These are phyloP conservation scores for Chrysotoxum bicinctum DNA, from an alignment of 2,888 invertebrate species.

Conservation along the genomic window DNA sequence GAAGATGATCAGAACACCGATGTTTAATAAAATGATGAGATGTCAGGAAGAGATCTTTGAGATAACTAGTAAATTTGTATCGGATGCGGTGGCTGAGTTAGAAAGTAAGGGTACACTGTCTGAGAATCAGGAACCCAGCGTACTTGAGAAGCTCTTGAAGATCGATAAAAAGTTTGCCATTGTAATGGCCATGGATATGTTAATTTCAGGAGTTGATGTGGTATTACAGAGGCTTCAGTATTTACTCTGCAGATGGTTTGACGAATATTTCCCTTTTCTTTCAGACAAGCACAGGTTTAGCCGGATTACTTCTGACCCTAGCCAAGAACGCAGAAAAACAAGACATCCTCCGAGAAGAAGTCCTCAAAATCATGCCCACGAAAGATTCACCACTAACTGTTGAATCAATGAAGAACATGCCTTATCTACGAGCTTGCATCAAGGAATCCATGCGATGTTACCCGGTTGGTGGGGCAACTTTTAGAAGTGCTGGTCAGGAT, in stretches of 20 bases:
- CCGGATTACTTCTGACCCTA: slow-evolving; percentile 79
- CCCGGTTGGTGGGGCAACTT: slow-evolving; percentile 84
- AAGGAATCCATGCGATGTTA: slow-evolving; percentile 87
- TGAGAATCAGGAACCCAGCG: slow-evolving; percentile 82
- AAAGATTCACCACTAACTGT: slow-evolving; percentile 81
- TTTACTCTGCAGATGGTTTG: not conserved
- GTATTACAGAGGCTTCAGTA: slow-evolving; percentile 79
- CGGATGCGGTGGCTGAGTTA: slow-evolving; percentile 77
- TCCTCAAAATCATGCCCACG: slow-evolving; percentile 81
- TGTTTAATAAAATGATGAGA: slow-evolving; percentile 74
- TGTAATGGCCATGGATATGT: slow-evolving; percentile 87
- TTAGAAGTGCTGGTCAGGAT: slow-evolving; percentile 83
- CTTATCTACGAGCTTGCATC: slow-evolving; percentile 88
- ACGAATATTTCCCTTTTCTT: slow-evolving; percentile 76
- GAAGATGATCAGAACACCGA: slow-evolving; percentile 74
- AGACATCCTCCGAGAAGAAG: slow-evolving; percentile 84
- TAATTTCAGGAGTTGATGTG: slow-evolving; percentile 88
- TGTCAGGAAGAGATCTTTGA: slow-evolving; percentile 72
- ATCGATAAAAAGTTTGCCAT: slow-evolving; percentile 85
- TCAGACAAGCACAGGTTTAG: slow-evolving; percentile 77
- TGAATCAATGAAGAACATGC: slow-evolving; percentile 82
- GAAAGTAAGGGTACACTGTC: slow-evolving; percentile 77
- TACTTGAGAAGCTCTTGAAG: slow-evolving; percentile 85
- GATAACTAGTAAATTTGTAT: slow-evolving; percentile 76
- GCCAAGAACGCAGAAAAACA: slow-evolving; percentile 86